These are phyloP conservation scores for Sthenelais limicola DNA, from an alignment of 2,888 invertebrate genomes.

Conservation along the genomic window DNA sequence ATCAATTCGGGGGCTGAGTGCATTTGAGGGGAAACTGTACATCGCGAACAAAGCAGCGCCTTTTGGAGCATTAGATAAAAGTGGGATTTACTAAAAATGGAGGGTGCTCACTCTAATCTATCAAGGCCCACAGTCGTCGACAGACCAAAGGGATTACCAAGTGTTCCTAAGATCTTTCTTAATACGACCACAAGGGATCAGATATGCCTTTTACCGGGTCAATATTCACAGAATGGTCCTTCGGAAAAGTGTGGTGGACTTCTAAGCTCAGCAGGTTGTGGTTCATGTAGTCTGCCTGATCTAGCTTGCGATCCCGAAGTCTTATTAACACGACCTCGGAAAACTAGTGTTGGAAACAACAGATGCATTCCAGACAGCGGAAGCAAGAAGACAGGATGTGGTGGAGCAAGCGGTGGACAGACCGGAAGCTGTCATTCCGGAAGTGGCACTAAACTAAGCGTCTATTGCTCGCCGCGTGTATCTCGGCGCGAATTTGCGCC, in stretches of 20 bases:
- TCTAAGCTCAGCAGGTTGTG: slow-evolving; percentile 15
- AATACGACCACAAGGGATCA: slow-evolving; percentile 34
- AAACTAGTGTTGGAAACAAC: neutral
- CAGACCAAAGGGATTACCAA: slow-evolving; percentile 20
- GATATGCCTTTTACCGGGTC: slow-evolving; percentile 32
- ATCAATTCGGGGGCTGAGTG: too few species aligned
- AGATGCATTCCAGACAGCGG: too few species aligned
- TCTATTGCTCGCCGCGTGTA: slow-evolving; percentile 42
- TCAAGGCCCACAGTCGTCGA: too few species aligned
- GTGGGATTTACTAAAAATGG: too few species aligned
- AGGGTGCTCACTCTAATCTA: too few species aligned
- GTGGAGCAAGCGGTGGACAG: too few species aligned
- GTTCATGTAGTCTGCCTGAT: slow-evolving; percentile 43
- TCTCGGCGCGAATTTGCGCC: slow-evolving; percentile 8
- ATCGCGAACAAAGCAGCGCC: too few species aligned
- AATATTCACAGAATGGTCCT: neutral
- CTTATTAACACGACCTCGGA: neutral
- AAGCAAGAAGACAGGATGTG: too few species aligned
- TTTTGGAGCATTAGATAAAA: too few species aligned
- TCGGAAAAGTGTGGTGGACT: neutral
- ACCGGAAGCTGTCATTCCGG: slow-evolving; percentile 2
- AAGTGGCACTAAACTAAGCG: slow-evolving; percentile 25
- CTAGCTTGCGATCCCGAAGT: slow-evolving; percentile 23
- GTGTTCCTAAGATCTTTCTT: slow-evolving; percentile 40
- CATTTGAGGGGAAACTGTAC: too few species aligned